Evolutionary conservation across 2,888 invertebrate genomes (phyloP), one percentile per base, ranked within the genome.

Genomic region (Priocnemis perturbator): DNA sequence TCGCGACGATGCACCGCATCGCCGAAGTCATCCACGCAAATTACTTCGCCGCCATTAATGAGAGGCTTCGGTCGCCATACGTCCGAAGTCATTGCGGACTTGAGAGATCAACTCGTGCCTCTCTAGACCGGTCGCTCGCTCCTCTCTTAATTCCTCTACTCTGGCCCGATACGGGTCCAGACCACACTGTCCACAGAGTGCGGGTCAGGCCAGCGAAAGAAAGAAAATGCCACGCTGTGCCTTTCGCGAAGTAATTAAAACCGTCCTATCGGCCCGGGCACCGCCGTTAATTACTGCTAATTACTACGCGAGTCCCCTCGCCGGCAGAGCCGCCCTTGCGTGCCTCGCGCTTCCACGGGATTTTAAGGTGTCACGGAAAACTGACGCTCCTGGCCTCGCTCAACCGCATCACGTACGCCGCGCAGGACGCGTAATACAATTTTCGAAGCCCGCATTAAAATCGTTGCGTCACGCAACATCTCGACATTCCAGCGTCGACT

Each of bases 21-120:
- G 69, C 75, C 82, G 74, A 77, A 83, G 82, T 83, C 83, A 83
- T 83, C 80, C 83, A 78, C 82, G 83, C 83, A 83, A 83, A 83
- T 83, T 83, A 83, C 79, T 77, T 68, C 78, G 73, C 81, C 78
- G 80, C 81, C 83, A 83, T 83, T 83, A 83, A 83, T 83, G 83
- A 83, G 82, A 78, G 82, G 77, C 81, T 70, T 71, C 75, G 71
- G 69, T 74, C 72, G 72, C 75, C 79, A 77, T 73, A 75, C 79
- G 79, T 79, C 79, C 69, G 75, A 77, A 79, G 77, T 79, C 79
- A 73, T 79, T 79, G 79, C 79, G 70, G 68, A 71, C 73, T 64
- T 60, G 72, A 67, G 67, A 78, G 74, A 78, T 78, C 79, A 66
- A 79, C 74, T 79, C 70, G 52, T 59, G 26, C 65, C 37, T 37